phyloP scores from a whole-genome alignment of 2,113 vertebrate genomes.

The Cardinalis cardinalis region DNA sequence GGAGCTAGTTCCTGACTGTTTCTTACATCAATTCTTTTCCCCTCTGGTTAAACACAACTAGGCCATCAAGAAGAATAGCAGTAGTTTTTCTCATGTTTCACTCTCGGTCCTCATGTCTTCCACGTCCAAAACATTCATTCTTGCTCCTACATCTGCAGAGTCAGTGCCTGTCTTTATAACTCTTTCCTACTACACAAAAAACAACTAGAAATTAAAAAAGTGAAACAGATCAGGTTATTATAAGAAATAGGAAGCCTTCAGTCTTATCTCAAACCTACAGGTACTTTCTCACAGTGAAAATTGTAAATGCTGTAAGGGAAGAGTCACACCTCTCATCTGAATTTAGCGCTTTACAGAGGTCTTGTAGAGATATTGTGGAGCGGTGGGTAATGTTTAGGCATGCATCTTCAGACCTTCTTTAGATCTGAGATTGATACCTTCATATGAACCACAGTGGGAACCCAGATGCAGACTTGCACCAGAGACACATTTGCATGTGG shows the following conservation, averaged over 20 bases:
- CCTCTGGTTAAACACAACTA: not conserved
- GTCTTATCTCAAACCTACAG: not conserved
- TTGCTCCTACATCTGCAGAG: not conserved
- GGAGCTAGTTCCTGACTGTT: not conserved
- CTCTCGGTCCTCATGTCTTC: not conserved
- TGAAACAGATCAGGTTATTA: not conserved
- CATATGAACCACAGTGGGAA: fast-evolving
- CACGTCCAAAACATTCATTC: not conserved
- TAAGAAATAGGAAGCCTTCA: not conserved
- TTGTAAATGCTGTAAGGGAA: not conserved
- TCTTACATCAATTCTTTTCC: not conserved
- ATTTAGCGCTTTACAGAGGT: not conserved
- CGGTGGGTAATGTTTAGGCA: not conserved
- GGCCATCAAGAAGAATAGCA: not conserved
- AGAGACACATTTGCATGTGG: fast-evolving
- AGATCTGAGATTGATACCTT: not conserved
- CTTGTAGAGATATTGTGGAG: not conserved
- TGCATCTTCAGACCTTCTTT: not conserved
- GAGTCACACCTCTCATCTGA: not conserved
- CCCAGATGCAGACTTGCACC: not conserved
- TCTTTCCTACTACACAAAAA: not conserved
- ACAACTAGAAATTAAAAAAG: not conserved
- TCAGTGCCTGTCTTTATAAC: not conserved
- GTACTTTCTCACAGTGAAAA: not conserved
- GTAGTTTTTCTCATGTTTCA: not conserved